phyloP scores from a whole-genome alignment of 2,888 invertebrate species.

The Carterocephalus palaemon region DNA sequence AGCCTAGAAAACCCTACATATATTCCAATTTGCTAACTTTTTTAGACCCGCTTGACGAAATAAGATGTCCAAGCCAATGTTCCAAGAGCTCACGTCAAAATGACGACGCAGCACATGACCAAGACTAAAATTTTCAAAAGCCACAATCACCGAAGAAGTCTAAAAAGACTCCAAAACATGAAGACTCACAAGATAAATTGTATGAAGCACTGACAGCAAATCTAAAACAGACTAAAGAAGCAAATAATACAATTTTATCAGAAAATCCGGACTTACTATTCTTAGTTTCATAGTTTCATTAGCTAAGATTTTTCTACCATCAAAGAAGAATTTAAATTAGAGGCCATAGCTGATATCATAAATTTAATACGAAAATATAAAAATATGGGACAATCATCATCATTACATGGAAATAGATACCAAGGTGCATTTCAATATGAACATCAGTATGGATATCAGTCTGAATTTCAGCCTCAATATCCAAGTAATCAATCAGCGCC shows the following conservation, averaged over 20 bases:
- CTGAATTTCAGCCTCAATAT: constrained; percentile 17
- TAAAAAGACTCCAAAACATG: constrained; percentile 8
- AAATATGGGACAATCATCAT: constrained; percentile 12
- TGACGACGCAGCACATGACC: constrained; percentile 8
- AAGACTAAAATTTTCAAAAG: constrained; percentile 18
- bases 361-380: constrained; percentile 24
- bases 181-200: constrained; percentile 11
- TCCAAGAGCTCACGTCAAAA: constrained; percentile 7
- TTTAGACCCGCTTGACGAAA: constrained; percentile 23
- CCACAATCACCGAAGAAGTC: constrained; percentile 4
- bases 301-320: constrained; percentile 23
- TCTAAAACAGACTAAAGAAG: constrained; percentile 14
- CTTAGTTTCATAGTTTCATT: constrained; percentile 20
- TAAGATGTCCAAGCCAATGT: constrained; percentile 16
- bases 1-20: constrained; percentile 18
- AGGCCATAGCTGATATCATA: constrained; percentile 26
- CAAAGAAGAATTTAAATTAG: constrained; percentile 22
- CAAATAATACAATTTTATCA: constrained; percentile 15
- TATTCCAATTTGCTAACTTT: constrained; percentile 21
- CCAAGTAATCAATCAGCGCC: constrained; percentile 17
- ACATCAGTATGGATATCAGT: constrained; percentile 12
- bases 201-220: constrained; percentile 13
- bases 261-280: constrained; percentile 19
- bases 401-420: constrained; percentile 14
- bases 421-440: constrained; percentile 9